These are phyloP conservation scores for Malthinus seriepunctatus DNA, from an alignment of 2,888 invertebrate genomes.

Conservation along the genomic window DNA sequence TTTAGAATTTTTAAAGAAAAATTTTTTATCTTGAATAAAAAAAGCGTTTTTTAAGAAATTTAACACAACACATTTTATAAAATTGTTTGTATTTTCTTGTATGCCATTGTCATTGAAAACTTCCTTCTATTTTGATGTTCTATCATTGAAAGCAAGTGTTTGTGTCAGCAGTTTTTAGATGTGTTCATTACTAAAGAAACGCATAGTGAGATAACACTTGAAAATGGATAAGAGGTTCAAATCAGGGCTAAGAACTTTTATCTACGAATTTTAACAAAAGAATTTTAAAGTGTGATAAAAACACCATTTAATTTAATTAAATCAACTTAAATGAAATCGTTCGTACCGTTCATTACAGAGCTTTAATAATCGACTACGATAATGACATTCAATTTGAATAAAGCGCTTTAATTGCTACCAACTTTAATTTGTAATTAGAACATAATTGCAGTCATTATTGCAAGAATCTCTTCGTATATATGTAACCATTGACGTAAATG, in stretches of 20 bases:
- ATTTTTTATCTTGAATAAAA: too few relatives aligned
- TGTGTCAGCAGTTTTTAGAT: constrained; percentile 25
- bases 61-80: neutral
- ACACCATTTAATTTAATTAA: constrained; percentile 27
- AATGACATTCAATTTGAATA: constrained; percentile 44
- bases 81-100: constrained; percentile 5
- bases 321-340: constrained; percentile 40
- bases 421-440: constrained; percentile 46
- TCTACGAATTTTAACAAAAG: constrained; percentile 24
- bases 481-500: constrained; percentile 20
- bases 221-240: constrained; percentile 19
- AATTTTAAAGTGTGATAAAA: constrained; percentile 27
- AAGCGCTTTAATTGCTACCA: constrained; percentile 43
- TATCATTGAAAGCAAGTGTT: constrained; percentile 23
- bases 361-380: constrained; percentile 41
- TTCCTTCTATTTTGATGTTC: constrained; percentile 14
- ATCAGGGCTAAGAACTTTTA: constrained; percentile 22
- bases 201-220: constrained; percentile 16
- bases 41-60: neutral
- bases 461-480: constrained; percentile 32
- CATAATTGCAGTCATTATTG: constrained; percentile 44
- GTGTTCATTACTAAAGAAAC: constrained; percentile 25
- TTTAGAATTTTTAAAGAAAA: too few relatives aligned
- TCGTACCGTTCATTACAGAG: constrained; percentile 32
- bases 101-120: constrained; percentile 3